Conservation (phyloP, 2,113 vertebrate species). For the Cervus canadensis region DNA sequence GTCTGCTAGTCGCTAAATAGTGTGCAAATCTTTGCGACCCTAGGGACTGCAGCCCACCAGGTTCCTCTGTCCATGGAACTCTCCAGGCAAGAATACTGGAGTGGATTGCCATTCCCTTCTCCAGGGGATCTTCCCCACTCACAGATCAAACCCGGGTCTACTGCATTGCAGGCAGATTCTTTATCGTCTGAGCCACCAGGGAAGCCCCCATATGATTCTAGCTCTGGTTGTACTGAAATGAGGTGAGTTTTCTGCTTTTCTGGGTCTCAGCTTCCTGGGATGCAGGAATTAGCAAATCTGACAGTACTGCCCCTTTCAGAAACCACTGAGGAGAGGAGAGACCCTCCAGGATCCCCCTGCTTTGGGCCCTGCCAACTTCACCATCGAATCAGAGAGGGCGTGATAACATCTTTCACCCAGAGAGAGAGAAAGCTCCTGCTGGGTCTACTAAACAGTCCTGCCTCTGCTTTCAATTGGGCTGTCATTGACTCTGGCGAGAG, state of each 20-base stretch:
- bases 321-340: neutral
- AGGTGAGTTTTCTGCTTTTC: neutral
- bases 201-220: neutral
- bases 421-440: neutral
- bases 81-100: neutral
- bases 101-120: neutral
- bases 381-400: neutral
- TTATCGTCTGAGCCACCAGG: neutral
- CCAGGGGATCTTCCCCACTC: neutral
- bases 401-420: neutral
- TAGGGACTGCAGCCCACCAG: neutral
- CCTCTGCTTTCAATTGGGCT: neutral
- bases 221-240: neutral
- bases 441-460: neutral
- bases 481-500: neutral
- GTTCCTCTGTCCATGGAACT: neutral
- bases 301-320: neutral
- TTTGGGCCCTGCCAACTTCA: neutral
- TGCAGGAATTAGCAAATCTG: neutral
- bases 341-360: neutral
- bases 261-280: neutral
- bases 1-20: neutral
- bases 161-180: neutral
- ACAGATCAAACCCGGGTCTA: neutral
- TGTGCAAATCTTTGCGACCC: neutral